Conservation (phyloP, 2,797 vertebrate genomes). For the Darevskia nairensis region DNA sequence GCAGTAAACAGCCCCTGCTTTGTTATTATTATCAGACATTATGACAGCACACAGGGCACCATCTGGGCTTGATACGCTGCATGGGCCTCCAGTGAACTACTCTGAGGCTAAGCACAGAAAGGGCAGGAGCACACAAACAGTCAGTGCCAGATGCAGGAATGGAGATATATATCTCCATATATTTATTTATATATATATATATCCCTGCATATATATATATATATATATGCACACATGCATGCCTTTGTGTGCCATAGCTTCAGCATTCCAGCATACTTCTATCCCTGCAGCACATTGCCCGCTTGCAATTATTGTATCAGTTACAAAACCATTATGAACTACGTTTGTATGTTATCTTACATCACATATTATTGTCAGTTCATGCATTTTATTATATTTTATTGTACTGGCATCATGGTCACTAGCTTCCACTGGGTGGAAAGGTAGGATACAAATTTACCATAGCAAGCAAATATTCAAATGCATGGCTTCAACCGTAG, state of each 20-base stretch:
- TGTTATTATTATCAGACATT: slow-evolving; percentile 29
- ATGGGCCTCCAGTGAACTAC: neutral
- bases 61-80: neutral
- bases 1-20: neutral
- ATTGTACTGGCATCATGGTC: neutral
- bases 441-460: neutral
- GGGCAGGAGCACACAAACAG: neutral
- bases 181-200: neutral
- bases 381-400: neutral
- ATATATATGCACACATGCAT: neutral
- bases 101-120: neutral
- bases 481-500: neutral
- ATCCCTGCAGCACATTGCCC: neutral
- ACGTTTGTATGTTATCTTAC: neutral
- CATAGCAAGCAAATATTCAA: too few relatives aligned
- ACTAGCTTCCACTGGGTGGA: neutral
- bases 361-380: neutral
- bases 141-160: neutral
- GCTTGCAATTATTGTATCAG: neutral
- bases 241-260: neutral
- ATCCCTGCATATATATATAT: neutral
- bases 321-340: neutral
- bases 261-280: neutral
- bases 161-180: neutral
- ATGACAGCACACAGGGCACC: neutral